A percentile compares a stretch with the other conserved stretches of the same genome.
Evolutionary conservation across 2,888 invertebrate genomes (phyloP).

Genomic region (Helobdella robusta): DNA sequence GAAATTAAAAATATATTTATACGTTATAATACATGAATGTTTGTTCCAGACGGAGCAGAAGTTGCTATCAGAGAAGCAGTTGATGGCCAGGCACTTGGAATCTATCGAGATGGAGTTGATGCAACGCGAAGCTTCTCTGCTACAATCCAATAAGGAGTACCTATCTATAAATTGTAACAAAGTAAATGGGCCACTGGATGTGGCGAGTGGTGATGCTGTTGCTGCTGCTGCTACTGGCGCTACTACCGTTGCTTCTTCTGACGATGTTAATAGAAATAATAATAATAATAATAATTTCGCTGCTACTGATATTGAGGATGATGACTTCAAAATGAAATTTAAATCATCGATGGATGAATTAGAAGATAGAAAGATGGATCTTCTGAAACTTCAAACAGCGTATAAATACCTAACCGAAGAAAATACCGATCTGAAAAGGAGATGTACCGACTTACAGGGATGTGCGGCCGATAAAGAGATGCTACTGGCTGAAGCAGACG

Average conservation of each 20-base stretch:
- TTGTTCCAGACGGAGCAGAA: conserved; percentile 48
- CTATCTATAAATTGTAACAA: conserved; percentile 34
- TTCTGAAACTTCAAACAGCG: not conserved
- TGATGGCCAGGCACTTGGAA: conserved; percentile 50
- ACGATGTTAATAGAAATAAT: not conserved
- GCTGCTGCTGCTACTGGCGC: too few species aligned
- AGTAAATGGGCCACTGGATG: too few species aligned
- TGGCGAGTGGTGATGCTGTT: too few species aligned
- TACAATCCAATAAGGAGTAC: conserved; percentile 47
- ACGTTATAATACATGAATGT: conserved; percentile 34
- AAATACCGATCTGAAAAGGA: not conserved
- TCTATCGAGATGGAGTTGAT: conserved; percentile 52
- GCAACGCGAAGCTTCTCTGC: conserved; percentile 50
- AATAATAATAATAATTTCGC: not conserved
- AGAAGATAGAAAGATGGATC: not conserved
- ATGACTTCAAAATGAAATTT: not conserved
- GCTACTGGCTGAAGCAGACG: not conserved
- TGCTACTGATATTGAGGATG: not conserved
- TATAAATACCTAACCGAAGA: not conserved
- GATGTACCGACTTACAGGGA: not conserved
- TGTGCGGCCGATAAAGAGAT: not conserved
- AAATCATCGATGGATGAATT: not conserved
- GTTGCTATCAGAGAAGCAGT: conserved; percentile 50
- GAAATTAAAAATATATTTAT: too few species aligned
- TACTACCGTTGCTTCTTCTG: too few species aligned